Evolutionary conservation across 2,888 invertebrate genomes (phyloP).

Genomic region (Rhamphomyia laevipes): DNA sequence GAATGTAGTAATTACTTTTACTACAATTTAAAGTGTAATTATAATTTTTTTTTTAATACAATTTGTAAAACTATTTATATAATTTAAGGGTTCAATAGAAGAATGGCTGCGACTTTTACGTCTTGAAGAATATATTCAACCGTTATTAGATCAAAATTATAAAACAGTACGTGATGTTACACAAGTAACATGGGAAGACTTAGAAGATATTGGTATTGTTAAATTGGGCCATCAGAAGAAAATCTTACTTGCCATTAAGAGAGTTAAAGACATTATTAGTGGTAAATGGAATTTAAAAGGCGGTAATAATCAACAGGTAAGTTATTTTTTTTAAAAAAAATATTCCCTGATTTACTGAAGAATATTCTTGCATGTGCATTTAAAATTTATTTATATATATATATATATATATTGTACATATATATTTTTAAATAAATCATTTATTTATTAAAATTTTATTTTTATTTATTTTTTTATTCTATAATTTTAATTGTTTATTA

Average conservation of each 20-base stretch:
- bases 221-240: conserved; percentile 97
- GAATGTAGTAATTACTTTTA: conserved; percentile 26
- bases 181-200: conserved; percentile 95
- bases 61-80: conserved; percentile 1
- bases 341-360: too few relatives aligned
- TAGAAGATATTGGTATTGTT: conserved; percentile 93
- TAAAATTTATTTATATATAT: too few relatives aligned
- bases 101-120: conserved; percentile 89
- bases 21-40: conserved; percentile 24
- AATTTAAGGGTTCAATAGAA: conserved; percentile 67
- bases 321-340: background rate
- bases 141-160: conserved; percentile 86
- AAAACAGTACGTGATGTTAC: conserved; percentile 87
- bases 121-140: conserved; percentile 84
- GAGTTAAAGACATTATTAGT: conserved; percentile 85
- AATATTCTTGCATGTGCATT: too few relatives aligned
- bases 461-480: background rate
- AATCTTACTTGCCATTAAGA: conserved; percentile 90
- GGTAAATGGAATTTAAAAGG: conserved; percentile 56
- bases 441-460: background rate
- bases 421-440: background rate
- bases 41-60: conserved; percentile 2
- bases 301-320: conserved; percentile 32
- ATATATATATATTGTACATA: too few relatives aligned
- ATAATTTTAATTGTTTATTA: background rate